These are phyloP conservation scores for Acleris holmiana DNA, from an alignment of 2,888 invertebrate genomes.

Conservation along the genomic window DNA sequence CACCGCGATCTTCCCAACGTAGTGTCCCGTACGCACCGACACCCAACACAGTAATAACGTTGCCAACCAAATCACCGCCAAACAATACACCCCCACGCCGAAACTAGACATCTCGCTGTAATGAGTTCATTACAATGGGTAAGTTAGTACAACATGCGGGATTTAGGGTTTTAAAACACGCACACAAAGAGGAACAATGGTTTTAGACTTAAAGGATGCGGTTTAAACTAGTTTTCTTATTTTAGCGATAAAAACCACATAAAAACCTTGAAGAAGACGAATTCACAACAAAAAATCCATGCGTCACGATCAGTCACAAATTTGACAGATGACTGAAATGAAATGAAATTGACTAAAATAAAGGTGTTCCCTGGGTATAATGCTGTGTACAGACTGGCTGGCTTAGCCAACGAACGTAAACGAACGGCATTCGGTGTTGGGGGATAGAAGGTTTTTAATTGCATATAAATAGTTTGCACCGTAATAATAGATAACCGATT, in stretches of 20 bases:
- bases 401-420: no score
- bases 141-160: constrained; percentile 49
- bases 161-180: constrained; percentile 35
- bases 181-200: constrained; percentile 6
- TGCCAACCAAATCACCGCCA: constrained; percentile 86
- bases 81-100: constrained; percentile 87
- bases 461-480: no score
- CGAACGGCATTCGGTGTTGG: no score
- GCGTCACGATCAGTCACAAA: constrained; percentile 31
- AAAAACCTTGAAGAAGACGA: constrained; percentile 27
- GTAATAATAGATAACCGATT: no score
- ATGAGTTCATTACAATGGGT: constrained; percentile 18
- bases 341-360: no score
- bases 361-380: no score
- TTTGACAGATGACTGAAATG: constrained; percentile 1
- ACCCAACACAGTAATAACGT: constrained; percentile 86
- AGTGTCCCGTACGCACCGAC: constrained; percentile 86
- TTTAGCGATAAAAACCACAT: constrained; percentile 48
- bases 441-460: no score
- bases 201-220: constrained; percentile 48
- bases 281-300: constrained; percentile 37
- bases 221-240: constrained; percentile 49
- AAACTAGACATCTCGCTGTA: constrained; percentile 70
- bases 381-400: no score
- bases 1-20: constrained; percentile 85